These are phyloP conservation scores for Hemiprocne comata DNA, from an alignment of 2,113 vertebrate genomes.

Conservation along the genomic window DNA sequence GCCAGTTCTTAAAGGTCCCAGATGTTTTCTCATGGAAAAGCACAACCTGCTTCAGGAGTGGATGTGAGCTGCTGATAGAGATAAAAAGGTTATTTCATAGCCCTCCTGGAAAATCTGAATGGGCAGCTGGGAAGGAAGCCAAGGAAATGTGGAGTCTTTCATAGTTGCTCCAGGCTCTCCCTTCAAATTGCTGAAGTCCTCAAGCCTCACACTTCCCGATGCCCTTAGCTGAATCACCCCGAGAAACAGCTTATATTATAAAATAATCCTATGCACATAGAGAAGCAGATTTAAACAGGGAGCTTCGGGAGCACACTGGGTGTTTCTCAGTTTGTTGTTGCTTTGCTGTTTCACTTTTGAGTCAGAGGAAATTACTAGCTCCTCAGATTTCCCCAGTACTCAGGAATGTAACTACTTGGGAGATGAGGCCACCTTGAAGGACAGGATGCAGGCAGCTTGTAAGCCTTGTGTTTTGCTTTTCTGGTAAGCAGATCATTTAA, in stretches of 20 bases:
- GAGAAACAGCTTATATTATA: neutral
- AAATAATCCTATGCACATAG: neutral
- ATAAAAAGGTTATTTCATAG: neutral
- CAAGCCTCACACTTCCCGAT: fast-evolving
- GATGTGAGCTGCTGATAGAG: neutral
- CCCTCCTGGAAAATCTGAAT: neutral
- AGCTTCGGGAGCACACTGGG: neutral
- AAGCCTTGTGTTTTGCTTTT: neutral
- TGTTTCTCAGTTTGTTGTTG: neutral
- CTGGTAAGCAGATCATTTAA: neutral
- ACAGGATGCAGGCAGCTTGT: neutral
- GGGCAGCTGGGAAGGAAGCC: neutral
- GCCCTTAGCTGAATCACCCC: neutral
- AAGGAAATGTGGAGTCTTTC: neutral
- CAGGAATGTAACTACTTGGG: neutral
- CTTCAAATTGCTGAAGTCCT: neutral
- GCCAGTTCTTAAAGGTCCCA: neutral
- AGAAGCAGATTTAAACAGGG: neutral
- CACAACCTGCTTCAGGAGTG: neutral
- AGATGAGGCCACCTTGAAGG: neutral
- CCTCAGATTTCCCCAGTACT: neutral
- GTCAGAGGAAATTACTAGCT: neutral
- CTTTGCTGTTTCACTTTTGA: neutral
- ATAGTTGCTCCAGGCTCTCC: neutral
- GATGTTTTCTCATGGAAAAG: neutral